A percentile compares a stretch with the other conserved stretches of the same genome.
Conservation (phyloP, 2,113 vertebrate species). For the Corythornis vintsioides region DNA sequence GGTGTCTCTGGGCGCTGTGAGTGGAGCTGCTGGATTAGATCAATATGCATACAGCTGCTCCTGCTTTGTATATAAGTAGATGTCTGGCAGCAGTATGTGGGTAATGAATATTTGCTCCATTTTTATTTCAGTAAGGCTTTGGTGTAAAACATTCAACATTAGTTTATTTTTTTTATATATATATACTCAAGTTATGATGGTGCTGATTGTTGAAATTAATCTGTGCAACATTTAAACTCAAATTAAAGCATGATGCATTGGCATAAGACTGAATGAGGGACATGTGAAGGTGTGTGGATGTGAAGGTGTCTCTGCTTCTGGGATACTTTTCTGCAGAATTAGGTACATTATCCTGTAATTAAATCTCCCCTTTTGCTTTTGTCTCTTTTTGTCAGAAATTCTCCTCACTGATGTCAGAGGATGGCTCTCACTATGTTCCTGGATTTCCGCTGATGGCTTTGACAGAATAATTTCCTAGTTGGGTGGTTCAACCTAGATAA, state of each 20-base stretch:
- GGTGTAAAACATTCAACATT: not conserved
- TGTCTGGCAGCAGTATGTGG: not conserved
- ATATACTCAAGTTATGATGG: rapidly evolving
- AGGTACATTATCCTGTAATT: rapidly evolving
- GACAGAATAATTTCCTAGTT: not conserved
- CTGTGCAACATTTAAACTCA: not conserved
- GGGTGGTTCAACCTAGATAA: not conserved
- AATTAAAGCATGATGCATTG: not conserved
- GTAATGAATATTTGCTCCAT: not conserved
- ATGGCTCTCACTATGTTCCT: not conserved
- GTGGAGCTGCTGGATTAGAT: too few species aligned
- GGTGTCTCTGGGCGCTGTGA: too few species aligned
- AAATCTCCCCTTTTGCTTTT: not conserved
- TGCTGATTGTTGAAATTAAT: not conserved
- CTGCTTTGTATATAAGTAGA: not conserved
- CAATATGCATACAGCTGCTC: not conserved
- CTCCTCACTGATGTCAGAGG: rapidly evolving
- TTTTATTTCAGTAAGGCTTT: not conserved
- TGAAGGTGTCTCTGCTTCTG: not conserved
- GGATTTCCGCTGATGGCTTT: not conserved
- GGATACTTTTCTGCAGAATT: not conserved
- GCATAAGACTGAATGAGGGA: not conserved
- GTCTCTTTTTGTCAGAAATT: not conserved
- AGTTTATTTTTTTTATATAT: not conserved
- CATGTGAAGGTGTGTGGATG: not conserved